A percentile compares a stretch with the other conserved stretches of the same genome.
These are phyloP conservation scores for Anastrepha obliqua DNA, from an alignment of 1,140 invertebrate species.

Conservation along the genomic window DNA sequence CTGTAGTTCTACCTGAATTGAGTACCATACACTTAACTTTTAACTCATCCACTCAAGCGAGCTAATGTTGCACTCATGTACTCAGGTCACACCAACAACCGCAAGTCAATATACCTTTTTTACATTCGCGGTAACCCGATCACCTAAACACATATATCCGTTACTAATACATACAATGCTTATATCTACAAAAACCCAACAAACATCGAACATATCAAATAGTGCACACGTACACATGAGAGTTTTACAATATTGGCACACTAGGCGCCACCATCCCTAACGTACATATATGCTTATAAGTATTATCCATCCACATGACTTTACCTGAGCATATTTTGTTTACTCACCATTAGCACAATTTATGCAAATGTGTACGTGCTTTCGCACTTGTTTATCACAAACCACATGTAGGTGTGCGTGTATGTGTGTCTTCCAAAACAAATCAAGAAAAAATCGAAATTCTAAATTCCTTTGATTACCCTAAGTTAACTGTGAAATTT, in stretches of 20 bases:
- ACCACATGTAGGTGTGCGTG: neutral
- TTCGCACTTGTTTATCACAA: constrained; percentile 22
- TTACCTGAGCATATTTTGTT: constrained; percentile 8
- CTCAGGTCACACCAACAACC: neutral
- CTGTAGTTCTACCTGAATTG: neutral
- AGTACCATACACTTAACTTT: neutral
- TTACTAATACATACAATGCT: neutral
- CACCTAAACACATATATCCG: constrained; percentile 6
- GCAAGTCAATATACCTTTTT: neutral
- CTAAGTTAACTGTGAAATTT: constrained; percentile 35
- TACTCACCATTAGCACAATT: constrained; percentile 49
- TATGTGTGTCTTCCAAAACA: constrained; percentile 3
- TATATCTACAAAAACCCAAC: neutral
- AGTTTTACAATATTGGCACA: neutral
- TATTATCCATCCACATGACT: too few relatives aligned
- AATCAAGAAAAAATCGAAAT: neutral
- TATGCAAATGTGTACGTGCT: constrained; percentile 48
- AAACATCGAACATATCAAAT: neutral
- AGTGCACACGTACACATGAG: neutral
- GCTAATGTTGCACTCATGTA: neutral
- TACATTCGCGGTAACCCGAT: neutral
- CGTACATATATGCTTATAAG: too few relatives aligned
- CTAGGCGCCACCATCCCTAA: too few relatives aligned
- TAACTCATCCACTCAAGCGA: neutral
- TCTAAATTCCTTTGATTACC: constrained; percentile 43